Conservation (phyloP, 2,888 invertebrate species). For the Cybosia mesomella region DNA sequence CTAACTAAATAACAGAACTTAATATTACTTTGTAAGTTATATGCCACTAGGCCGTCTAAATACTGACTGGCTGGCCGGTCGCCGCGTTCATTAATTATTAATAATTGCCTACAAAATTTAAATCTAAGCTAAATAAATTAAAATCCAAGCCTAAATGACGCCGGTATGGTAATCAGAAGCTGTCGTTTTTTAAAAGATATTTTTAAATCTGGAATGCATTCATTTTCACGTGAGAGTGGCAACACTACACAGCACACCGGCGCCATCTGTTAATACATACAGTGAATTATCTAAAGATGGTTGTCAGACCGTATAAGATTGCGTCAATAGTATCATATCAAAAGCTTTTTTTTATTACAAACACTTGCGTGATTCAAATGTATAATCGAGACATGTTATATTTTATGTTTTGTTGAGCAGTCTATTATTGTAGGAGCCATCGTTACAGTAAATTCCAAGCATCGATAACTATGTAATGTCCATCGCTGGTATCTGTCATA, state of each 20-base stretch:
- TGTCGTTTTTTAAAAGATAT: conserved; percentile 53
- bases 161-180: conserved; percentile 49
- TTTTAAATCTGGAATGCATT: conserved; percentile 77
- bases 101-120: conserved; percentile 61
- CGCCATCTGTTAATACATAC: conserved; percentile 48
- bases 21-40: conserved; percentile 78
- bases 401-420: conserved; percentile 53
- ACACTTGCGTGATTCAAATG: conserved; percentile 50
- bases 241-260: conserved; percentile 52
- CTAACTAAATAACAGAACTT: conserved; percentile 87
- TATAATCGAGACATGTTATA: conserved; percentile 22
- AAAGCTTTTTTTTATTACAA: conserved; percentile 55
- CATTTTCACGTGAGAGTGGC: conserved; percentile 60
- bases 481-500: conserved; percentile 48
- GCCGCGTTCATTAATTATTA: conserved; percentile 57
- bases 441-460: conserved; percentile 57
- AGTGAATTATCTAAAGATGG: conserved; percentile 40
- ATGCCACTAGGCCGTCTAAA: conserved; percentile 76
- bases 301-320: conserved; percentile 41
- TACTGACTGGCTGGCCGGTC: conserved; percentile 78
- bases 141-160: conserved; percentile 52
- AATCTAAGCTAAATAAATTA: conserved; percentile 73
- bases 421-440: conserved; percentile 60
- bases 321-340: conserved; percentile 55
- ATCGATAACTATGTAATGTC: conserved; percentile 42